Conservation (phyloP, 2,113 vertebrate species). For the Hippopotamus amphibius region DNA sequence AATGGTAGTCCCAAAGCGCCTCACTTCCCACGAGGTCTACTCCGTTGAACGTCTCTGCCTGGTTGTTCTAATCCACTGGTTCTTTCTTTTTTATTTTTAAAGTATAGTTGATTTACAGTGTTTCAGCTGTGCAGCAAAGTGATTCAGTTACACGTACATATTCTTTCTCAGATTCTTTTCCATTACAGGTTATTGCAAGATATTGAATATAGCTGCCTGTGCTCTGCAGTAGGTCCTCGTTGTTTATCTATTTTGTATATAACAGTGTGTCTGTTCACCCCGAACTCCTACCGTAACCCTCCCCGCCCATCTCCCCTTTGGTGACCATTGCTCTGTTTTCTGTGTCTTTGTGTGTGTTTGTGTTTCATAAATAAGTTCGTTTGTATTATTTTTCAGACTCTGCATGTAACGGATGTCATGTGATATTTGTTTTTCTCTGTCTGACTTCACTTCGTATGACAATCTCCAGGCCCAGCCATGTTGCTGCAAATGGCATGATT, state of each 20-base stretch:
- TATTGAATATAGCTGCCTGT: too few relatives aligned
- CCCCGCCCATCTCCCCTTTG: background rate
- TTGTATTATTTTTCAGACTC: background rate
- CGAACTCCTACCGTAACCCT: background rate
- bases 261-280: background rate
- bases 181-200: too few relatives aligned
- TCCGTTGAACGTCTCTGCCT: too few relatives aligned
- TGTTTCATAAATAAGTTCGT: background rate
- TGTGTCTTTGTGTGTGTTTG: background rate
- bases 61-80: accelerated
- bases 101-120: too few relatives aligned
- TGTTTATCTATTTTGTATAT: background rate
- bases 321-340: background rate
- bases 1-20: accelerated
- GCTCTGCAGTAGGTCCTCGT: background rate
- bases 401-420: accelerated
- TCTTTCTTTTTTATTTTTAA: background rate
- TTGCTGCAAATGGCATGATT: background rate
- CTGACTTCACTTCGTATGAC: accelerated
- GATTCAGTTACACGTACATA: too few relatives aligned
- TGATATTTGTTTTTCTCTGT: background rate
- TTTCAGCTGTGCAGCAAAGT: too few relatives aligned
- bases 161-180: too few relatives aligned
- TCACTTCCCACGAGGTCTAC: too few relatives aligned
- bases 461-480: background rate